Evolutionary conservation across 2,113 vertebrate genomes (phyloP).

Genomic region (Thermophis baileyi): DNA sequence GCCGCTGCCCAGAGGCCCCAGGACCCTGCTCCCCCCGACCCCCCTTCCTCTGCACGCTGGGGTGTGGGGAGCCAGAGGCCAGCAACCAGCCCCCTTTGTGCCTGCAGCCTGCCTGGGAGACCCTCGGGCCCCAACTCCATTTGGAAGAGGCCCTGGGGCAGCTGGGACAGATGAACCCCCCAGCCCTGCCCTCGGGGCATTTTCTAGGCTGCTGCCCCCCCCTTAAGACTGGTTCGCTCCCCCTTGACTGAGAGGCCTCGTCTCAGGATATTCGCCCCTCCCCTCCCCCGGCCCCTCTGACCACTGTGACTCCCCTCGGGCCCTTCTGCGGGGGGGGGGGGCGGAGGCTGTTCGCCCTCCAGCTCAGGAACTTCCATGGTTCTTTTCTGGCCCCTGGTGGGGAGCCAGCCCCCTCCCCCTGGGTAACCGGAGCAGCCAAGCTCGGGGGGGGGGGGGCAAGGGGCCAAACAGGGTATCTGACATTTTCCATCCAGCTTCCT

Average conservation of each 20-base stretch:
- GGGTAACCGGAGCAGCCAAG: constrained; percentile 40
- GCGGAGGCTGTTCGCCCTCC: not conserved
- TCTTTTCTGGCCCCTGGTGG: constrained; percentile 21
- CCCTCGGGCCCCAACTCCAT: not conserved
- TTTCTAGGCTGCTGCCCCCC: not conserved
- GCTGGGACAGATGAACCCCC: not conserved
- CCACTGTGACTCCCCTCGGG: not conserved
- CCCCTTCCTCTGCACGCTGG: not conserved
- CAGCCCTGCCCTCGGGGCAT: not conserved
- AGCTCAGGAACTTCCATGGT: constrained; percentile 54
- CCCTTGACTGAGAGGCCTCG: not conserved
- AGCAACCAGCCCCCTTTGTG: not conserved
- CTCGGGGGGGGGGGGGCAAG: not conserved
- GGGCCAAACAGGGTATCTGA: constrained; percentile 46
- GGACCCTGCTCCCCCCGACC: not conserved
- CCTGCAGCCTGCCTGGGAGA: not conserved
- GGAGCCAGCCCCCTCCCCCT: not conserved
- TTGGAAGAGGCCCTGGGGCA: not conserved
- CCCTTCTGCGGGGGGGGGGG: not conserved
- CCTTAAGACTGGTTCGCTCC: too few relatives aligned
- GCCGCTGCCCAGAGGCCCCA: not conserved
- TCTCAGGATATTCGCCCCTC: not conserved
- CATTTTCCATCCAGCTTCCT: not conserved
- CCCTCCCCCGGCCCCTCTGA: rapidly evolving
- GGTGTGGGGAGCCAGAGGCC: too few relatives aligned